Conservation (phyloP, 1,140 invertebrate species). For the Drosophila prosaltans region DNA sequence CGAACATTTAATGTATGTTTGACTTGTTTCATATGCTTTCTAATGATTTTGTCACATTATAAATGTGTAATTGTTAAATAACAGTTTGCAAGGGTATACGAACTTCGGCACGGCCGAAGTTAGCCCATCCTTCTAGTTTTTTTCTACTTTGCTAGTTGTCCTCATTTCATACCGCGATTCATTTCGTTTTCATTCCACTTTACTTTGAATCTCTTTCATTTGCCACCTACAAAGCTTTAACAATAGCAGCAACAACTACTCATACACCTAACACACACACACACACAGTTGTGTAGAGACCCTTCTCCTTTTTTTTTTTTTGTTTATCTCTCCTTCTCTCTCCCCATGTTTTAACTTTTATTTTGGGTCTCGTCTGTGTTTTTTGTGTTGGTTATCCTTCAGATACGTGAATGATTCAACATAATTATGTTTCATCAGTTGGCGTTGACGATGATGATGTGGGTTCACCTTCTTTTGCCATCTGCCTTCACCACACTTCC, state of each 20-base stretch:
- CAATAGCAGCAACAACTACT: constrained; percentile 17
- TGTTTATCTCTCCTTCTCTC: not conserved
- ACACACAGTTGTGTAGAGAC: not conserved
- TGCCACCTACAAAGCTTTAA: constrained; percentile 33
- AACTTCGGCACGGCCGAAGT: too few relatives aligned
- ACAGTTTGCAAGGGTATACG: too few relatives aligned
- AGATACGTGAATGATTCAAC: constrained; percentile 72
- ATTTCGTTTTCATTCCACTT: constrained; percentile 19
- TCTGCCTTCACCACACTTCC: not conserved
- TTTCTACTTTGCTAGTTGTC: constrained; percentile 8
- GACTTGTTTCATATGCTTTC: too few relatives aligned
- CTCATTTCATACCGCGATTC: constrained; percentile 23
- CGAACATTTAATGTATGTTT: too few relatives aligned
- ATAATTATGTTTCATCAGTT: constrained; percentile 73
- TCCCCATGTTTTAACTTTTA: constrained; percentile 30
- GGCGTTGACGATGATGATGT: constrained; percentile 37
- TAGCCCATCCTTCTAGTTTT: too few relatives aligned
- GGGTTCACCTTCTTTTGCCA: not conserved
- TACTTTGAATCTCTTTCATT: constrained; percentile 16
- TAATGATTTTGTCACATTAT: too few relatives aligned
- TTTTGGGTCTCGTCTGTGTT: constrained; percentile 32
- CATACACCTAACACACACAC: constrained; percentile 4
- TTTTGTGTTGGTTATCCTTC: constrained; percentile 48
- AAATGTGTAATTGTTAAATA: too few relatives aligned
- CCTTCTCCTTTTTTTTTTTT: not conserved